Evolutionary conservation across 2,113 vertebrate species (phyloP).

Genomic region (Paratilapia polleni): DNA sequence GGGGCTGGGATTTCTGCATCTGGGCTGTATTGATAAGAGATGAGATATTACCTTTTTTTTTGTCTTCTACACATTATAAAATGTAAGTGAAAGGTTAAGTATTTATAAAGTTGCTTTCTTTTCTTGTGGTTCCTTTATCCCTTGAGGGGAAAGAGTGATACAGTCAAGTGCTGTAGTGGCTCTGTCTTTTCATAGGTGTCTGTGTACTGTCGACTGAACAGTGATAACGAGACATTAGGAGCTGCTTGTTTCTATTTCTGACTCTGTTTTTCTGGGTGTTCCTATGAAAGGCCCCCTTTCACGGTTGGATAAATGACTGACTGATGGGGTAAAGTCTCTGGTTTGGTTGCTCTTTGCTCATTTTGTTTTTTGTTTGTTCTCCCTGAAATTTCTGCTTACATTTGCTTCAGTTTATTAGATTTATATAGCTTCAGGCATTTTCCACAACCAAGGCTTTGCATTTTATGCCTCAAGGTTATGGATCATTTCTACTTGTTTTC

Average conservation of each 20-base stretch:
- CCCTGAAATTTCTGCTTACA: neutral
- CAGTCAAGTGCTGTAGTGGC: slow-evolving; percentile 19
- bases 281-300: slow-evolving; percentile 58
- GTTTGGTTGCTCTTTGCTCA: slow-evolving; percentile 10
- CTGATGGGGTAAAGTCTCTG: slow-evolving; percentile 6
- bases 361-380: slow-evolving; percentile 6
- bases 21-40: slow-evolving; percentile 16
- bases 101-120: neutral
- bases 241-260: slow-evolving; percentile 40
- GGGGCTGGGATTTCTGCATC: slow-evolving; percentile 23
- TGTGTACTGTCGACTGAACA: slow-evolving; percentile 51
- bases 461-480: neutral
- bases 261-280: slow-evolving; percentile 33
- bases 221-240: slow-evolving; percentile 45
- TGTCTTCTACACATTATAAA: neutral
- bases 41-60: neutral
- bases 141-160: neutral
- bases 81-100: neutral
- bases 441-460: neutral
- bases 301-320: slow-evolving; percentile 21
- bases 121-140: neutral
- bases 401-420: neutral
- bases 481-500: neutral
- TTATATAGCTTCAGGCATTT: slow-evolving; percentile 1
- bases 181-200: slow-evolving; percentile 50